Base-by-base conservation (phyloP, 2,888 invertebrate genomes). In the Hydraecia micacea region DNA sequence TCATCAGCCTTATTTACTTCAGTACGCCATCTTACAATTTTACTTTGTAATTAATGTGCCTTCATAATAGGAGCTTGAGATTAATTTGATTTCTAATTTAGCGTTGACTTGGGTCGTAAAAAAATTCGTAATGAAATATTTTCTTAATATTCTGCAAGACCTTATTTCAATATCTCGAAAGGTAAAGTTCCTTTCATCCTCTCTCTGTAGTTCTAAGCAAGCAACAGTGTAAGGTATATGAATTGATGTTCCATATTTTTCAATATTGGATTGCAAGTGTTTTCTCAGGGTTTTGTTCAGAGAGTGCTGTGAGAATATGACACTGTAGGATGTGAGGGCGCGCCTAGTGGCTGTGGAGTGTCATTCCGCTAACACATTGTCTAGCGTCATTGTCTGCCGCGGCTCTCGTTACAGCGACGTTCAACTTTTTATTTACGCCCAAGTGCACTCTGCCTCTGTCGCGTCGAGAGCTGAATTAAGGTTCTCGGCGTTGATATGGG, bases 381-480 rank as follows among this genome's bases (percentile, higher is more conserved):
- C 95, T 96, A 94, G 94, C 92, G 92, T 93, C 95, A 95, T 96
- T 96, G 96, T 96, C 94, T 95, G 92, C 90, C 90, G 92, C 91
- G 91, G 91, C 92, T 93, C 94, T 94, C 94, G 94, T 95, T 95
- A 96, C 95, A 94, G 90, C 94, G 94, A 93, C 94, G 96, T 92
- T 96, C 95, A 96, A 95, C 95, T 96, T 96, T 96, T 96, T 97
- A 96, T 96, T 97, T 96, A 96, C 96, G 95, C 96, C 93, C 94
- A 95, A 96, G 96, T 96, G 96, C 96, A 96, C 96, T 96, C 94
- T 91, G 94, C 93, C 93, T 94, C 94, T 93, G 95, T 95, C 93
- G 91, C 93, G 94, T 94, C 92, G 93, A 95, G 96, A 94, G 95
- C 94, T 93, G 96, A 96, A 96, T 96, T 96, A 96, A 96, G 95